Percentiles rank a stretch among this genome's conserved stretches.
phyloP scores from a whole-genome alignment of 1,140 invertebrate species.

The Zaprionus gabonicus region DNA sequence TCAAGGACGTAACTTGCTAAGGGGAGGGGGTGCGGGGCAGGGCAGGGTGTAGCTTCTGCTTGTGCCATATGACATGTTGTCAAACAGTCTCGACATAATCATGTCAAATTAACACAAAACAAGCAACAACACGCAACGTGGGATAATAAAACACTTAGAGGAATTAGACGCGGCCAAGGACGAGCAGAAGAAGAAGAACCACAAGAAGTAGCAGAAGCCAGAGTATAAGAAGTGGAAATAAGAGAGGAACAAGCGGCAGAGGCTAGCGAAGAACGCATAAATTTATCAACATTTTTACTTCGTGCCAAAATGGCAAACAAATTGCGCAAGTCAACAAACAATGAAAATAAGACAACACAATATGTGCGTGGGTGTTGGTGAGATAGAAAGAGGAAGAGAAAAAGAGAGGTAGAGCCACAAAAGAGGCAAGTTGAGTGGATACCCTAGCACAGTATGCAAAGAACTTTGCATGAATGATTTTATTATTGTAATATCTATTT shows the following conservation, averaged over 20 bases:
- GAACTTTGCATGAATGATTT: neutral
- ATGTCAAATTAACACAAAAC: conserved; percentile 80
- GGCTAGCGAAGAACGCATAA: conserved; percentile 6
- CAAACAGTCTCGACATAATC: conserved; percentile 81
- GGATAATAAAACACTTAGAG: conserved; percentile 75
- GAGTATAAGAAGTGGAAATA: neutral
- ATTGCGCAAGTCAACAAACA: conserved; percentile 25
- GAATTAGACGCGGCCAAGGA: conserved; percentile 61
- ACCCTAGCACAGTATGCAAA: neutral
- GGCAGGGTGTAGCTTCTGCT: neutral
- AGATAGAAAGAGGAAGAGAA: neutral
- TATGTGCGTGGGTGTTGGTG: neutral
- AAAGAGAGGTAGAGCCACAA: neutral
- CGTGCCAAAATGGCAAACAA: conserved; percentile 39
- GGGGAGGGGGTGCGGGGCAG: neutral
- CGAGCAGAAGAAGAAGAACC: neutral
- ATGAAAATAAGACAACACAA: neutral
- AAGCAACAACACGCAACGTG: conserved; percentile 26
- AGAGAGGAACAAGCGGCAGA: neutral
- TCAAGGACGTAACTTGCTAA: conserved; percentile 35
- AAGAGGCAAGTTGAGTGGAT: neutral
- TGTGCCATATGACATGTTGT: conserved; percentile 72
- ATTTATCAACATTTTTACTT: conserved; percentile 44
- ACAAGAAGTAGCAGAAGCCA: neutral
- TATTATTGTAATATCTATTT: neutral